Evolutionary conservation across 2,113 vertebrate species (phyloP), one percentile per base, ranked within the genome.

Genomic region (Heterocephalus glaber): DNA sequence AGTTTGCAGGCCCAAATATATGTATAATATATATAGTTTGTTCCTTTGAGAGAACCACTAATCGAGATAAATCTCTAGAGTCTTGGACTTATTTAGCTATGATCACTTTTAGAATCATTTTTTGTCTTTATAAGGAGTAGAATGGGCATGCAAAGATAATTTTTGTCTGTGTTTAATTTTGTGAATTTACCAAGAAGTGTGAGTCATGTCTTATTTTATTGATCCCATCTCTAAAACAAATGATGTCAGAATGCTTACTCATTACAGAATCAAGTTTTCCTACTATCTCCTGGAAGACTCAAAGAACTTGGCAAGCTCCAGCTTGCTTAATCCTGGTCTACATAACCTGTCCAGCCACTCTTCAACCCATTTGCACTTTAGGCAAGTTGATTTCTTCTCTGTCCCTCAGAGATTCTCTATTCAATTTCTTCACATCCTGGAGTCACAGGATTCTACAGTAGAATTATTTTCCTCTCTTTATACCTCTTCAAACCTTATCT

Each of bases 231-330:
- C 87, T 95, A 82, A 96, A 97, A 96, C 86, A 94, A 92, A n/a
- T 90, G 90, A 90, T 92, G 65, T 96, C 92, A 92, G 93, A 93
- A 95, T 85, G 92, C 87, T 97, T 96, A 89, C 76, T 98, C 90
- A 96, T 84, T 38, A 89, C 84, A 93, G 52, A 33, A 70, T 87
- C n/a, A 33, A 47, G 30, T 77, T 84, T 93, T 35, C 63, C 41
- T 26, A 61, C 60, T 85, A 87, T 77, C 35, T 94, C 61, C 20
- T 22, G 54, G 74, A 80, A 92, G 52, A 52, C 44, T 94, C 58
- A 4, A 0, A 72, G 94, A 72, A 54, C 74, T 86, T 61, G 52
- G 28, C 26, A 66, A 83, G 65, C 17, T 81, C 47, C 60, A n/a
- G 41, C 41, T 92, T 72, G 60, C 54, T 52, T 86, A 10, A 58